Evolutionary conservation across 2,797 vertebrate genomes (phyloP).

Genomic region (Darevskia nairensis): DNA sequence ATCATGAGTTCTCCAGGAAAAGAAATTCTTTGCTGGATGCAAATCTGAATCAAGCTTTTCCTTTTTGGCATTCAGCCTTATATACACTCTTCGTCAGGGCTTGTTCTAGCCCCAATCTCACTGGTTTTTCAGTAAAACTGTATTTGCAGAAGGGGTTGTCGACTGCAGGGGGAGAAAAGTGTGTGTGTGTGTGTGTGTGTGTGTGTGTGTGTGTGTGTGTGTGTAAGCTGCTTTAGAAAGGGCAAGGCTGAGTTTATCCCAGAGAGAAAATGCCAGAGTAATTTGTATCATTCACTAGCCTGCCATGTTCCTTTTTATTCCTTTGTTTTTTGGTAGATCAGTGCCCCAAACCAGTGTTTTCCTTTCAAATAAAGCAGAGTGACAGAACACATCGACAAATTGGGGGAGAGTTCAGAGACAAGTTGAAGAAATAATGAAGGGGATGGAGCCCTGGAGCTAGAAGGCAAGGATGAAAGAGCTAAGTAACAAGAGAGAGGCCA

Average conservation of each 20-base stretch:
- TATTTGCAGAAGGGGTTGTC: neutral
- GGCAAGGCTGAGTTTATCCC: neutral
- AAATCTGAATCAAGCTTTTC: neutral
- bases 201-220: too few relatives aligned
- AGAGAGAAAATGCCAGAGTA: constrained; percentile 30
- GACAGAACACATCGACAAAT: constrained; percentile 1
- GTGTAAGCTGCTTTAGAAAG: constrained; percentile 21
- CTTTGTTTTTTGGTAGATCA: constrained; percentile 42
- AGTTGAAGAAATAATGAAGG: constrained; percentile 9
- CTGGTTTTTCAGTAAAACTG: neutral
- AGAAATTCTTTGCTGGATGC: neutral
- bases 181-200: neutral
- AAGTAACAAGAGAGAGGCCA: neutral
- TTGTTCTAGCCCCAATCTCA: neutral
- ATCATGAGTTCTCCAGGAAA: neutral
- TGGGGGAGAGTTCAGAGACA: constrained; percentile 9
- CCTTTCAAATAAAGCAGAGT: constrained; percentile 11
- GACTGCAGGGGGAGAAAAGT: neutral
- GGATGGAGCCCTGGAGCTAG: neutral
- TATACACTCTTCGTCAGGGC: neutral
- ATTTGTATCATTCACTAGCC: neutral
- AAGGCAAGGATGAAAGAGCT: constrained; percentile 41
- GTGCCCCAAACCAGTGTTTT: neutral
- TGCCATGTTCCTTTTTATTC: constrained; percentile 19
- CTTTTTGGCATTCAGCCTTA: constrained; percentile 10